Evolutionary conservation across 2,888 invertebrate genomes (phyloP).

Genomic region (Sepioteuthis lessoniana): DNA sequence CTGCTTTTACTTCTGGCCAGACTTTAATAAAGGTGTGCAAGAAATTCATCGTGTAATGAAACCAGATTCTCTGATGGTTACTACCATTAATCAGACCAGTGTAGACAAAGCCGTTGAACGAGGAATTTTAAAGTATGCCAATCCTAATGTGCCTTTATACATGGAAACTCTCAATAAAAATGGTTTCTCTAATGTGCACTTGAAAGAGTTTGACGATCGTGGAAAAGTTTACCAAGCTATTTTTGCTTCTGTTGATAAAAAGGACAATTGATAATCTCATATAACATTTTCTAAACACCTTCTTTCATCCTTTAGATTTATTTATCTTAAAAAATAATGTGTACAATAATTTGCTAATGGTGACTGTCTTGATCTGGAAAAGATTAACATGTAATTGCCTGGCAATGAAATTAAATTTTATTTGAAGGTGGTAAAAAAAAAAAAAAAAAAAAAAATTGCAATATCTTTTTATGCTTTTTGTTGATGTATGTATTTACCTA

Average conservation of each 20-base stretch:
- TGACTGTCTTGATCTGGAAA: no score
- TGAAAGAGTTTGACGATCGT: slow-evolving; percentile 50
- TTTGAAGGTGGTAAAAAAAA: no score
- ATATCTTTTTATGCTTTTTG: no score
- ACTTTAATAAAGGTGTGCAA: slow-evolving; percentile 55
- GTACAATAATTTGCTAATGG: no score
- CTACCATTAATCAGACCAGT: slow-evolving; percentile 56
- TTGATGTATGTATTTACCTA: no score
- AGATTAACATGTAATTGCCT: no score
- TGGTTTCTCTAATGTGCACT: slow-evolving; percentile 64
- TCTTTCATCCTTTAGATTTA: no score
- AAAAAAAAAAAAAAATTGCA: no score
- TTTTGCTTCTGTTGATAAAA: slow-evolving; percentile 51
- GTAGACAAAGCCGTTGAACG: slow-evolving; percentile 51
- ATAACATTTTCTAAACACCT: no score
- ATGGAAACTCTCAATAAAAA: slow-evolving; percentile 61
- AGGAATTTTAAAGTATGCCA: slow-evolving; percentile 59
- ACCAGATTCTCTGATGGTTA: slow-evolving; percentile 63
- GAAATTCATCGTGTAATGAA: slow-evolving; percentile 69
- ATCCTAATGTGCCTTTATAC: slow-evolving; percentile 62
- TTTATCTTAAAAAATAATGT: no score
- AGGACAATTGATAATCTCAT: neutral
- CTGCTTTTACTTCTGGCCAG: slow-evolving; percentile 71
- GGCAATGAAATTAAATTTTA: no score
- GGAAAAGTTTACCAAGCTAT: slow-evolving; percentile 56